Base-by-base conservation (phyloP, 1,140 invertebrate genomes). In the Drosophila mayri region DNA sequence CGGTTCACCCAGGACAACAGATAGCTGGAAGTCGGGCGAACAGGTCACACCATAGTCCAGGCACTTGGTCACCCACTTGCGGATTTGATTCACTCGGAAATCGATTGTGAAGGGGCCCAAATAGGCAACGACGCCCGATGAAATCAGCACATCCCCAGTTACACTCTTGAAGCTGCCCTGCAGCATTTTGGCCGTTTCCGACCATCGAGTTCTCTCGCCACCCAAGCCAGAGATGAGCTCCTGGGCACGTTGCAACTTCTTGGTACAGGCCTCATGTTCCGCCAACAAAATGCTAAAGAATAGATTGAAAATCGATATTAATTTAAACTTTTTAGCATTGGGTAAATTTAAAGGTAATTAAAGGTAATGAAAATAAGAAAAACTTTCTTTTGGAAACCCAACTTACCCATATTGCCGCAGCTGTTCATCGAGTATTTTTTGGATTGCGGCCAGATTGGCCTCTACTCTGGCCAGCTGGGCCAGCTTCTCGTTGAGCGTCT, bases 201-300 rank as follows among this genome's bases (percentile, higher is more conserved):
- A 96, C 98, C 98, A 99, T 63, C 96, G 94, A 10, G 94, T 94
- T 87, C 97, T 96, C 93, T 98, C 96, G 62, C 97, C 95, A 6
- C 97, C 97, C 14, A 98, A 93, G 0, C 97, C 97, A 9, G 96
- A 95, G 52, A 99, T 98, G 49, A 99, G 94, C 93, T 99, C 97
- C 91, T 99, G 97, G 1, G 99, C 98, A 70, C 98, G 94, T 82
- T 97, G 96, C 41, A 99, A 93, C 93, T 99, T 99, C 77, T 96
- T 96, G 35, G 96, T 96, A 81, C 98, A 99, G 16, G 96, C 94
- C 73, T 97, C 95, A 28, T 98, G 97, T 90, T 99, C 97, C 49
- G 95, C 95, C 79, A 96, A 96, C 70, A 98, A 93, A 16, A 94
- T 94, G 78, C 96, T 94, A 73, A 93, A 93, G 30, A 18, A 20